These are phyloP conservation scores for Pseudois nayaur DNA, from an alignment of 2,113 vertebrate genomes.

Conservation along the genomic window DNA sequence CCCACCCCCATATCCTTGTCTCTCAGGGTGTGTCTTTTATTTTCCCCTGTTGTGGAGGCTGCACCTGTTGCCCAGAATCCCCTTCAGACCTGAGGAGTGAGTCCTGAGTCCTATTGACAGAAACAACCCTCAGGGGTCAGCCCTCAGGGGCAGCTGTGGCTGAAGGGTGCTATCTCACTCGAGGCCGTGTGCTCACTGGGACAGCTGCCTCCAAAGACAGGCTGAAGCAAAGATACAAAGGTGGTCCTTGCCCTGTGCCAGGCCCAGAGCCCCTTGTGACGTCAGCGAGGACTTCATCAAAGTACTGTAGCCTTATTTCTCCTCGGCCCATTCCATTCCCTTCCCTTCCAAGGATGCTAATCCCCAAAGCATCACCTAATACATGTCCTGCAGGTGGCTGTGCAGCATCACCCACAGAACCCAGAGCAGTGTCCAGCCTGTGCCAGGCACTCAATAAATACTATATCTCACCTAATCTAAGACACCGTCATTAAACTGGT, in stretches of 20 bases:
- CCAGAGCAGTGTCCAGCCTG: neutral
- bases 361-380: neutral
- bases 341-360: neutral
- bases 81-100: neutral
- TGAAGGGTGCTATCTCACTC: neutral
- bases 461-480: neutral
- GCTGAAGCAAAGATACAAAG: neutral
- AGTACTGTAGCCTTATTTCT: neutral
- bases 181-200: neutral
- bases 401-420: neutral
- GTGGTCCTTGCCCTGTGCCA: neutral
- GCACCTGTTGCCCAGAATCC: neutral
- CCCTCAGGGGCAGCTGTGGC: neutral
- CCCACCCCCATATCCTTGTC: neutral
- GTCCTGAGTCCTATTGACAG: neutral
- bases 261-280: neutral
- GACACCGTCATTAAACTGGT: neutral
- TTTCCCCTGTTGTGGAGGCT: neutral
- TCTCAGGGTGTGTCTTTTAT: neutral
- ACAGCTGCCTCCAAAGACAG: neutral
- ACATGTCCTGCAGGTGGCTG: no score
- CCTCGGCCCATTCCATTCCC: neutral
- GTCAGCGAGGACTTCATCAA: neutral
- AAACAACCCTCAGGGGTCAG: neutral
- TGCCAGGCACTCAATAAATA: neutral